A percentile compares a stretch with the other conserved stretches of the same genome.
phyloP scores from a whole-genome alignment of 2,888 invertebrate species.

The Drosophila cognata region DNA sequence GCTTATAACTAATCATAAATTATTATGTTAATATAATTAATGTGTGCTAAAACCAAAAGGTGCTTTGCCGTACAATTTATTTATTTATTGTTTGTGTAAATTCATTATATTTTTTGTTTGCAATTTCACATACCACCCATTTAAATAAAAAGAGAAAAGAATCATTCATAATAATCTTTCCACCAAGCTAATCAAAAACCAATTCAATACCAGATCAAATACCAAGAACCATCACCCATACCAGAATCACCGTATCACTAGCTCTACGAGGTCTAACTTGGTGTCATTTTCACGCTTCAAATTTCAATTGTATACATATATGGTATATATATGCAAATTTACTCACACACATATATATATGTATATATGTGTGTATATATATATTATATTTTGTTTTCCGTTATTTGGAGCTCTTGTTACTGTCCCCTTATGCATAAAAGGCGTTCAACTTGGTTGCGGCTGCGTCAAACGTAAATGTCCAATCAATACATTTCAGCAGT shows the following conservation, averaged over 20 bases:
- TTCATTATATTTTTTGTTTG: slow-evolving; percentile 31
- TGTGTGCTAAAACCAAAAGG: slow-evolving; percentile 14
- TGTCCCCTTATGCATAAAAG: slow-evolving; percentile 37
- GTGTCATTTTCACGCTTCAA: slow-evolving; percentile 81
- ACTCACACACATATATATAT: slow-evolving; percentile 17
- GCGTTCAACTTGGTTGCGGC: slow-evolving; percentile 70
- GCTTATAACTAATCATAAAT: slow-evolving; percentile 4
- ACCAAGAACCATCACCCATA: slow-evolving; percentile 68
- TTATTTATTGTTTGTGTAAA: slow-evolving; percentile 21
- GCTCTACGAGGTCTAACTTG: slow-evolving; percentile 78
- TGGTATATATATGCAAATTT: slow-evolving; percentile 25
- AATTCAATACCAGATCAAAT: slow-evolving; percentile 59
- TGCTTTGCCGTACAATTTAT: slow-evolving; percentile 22
- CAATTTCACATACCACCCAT: slow-evolving; percentile 50
- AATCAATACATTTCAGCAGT: slow-evolving; percentile 45
- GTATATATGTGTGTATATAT: slow-evolving; percentile 16
- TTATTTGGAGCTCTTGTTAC: slow-evolving; percentile 58
- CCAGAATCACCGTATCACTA: slow-evolving; percentile 79
- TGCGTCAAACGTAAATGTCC: slow-evolving; percentile 52
- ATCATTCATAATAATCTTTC: slow-evolving; percentile 67
- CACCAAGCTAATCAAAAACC: slow-evolving; percentile 72
- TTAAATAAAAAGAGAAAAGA: slow-evolving; percentile 42
- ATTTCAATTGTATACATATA: slow-evolving; percentile 31
- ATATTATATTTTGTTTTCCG: slow-evolving; percentile 32
- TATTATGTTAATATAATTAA: not conserved